phyloP scores from a whole-genome alignment of 2,888 invertebrate genomes.

The Orthonychiurus folsomi region DNA sequence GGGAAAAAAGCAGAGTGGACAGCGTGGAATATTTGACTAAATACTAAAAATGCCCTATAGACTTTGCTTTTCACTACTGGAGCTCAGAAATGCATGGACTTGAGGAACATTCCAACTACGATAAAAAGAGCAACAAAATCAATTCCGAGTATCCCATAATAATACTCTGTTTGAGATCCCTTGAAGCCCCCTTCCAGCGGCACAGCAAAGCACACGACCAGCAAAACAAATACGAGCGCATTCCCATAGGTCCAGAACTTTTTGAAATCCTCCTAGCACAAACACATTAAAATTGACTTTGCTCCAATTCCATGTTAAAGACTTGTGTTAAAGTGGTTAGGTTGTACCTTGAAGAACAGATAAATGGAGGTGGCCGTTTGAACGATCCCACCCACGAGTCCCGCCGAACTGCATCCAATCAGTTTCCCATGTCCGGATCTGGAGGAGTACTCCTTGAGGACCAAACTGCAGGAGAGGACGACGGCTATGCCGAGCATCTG shows the following conservation, averaged over 20 bases:
- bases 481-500: conserved; percentile 17
- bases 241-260: conserved; percentile 16
- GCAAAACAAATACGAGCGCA: conserved; percentile 12
- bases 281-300: background rate
- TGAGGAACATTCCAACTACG: conserved; percentile 17
- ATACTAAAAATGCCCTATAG: too few species aligned
- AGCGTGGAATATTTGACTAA: too few species aligned
- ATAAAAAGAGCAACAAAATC: conserved; percentile 17
- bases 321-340: too few species aligned
- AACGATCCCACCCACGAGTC: conserved; percentile 14
- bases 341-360: background rate
- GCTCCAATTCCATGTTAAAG: background rate
- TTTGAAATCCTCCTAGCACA: background rate
- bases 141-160: conserved; percentile 10
- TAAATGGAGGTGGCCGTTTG: conserved; percentile 13
- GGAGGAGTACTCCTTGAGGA: conserved; percentile 9
- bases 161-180: conserved; percentile 12
- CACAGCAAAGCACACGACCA: conserved; percentile 19
- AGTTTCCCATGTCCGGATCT: conserved; percentile 12
- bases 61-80: too few species aligned
- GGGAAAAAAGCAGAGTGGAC: too few species aligned
- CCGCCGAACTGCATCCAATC: conserved; percentile 16
- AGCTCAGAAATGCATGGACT: conserved; percentile 1
- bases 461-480: conserved; percentile 14
- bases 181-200: conserved; percentile 10